These are phyloP conservation scores for Kradibia gibbosae DNA, from an alignment of 1,140 invertebrate species.

Conservation along the genomic window DNA sequence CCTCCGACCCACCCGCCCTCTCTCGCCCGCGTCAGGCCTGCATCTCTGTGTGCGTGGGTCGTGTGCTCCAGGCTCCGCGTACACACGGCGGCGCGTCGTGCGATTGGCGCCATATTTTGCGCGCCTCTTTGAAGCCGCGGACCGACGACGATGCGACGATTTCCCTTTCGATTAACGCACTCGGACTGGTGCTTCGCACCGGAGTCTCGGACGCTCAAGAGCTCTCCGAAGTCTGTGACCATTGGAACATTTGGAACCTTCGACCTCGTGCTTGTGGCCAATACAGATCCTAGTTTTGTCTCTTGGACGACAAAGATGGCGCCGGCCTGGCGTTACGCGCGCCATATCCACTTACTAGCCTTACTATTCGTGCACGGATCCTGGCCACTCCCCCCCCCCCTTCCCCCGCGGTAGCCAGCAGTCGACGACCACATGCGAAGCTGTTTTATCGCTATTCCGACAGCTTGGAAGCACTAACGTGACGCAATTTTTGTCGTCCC, in stretches of 20 bases:
- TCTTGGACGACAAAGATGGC: slow-evolving; percentile 63
- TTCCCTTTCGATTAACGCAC: not conserved
- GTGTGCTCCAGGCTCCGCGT: too few species aligned
- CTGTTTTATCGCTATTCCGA: too few species aligned
- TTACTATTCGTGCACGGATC: too few species aligned
- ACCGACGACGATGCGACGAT: not conserved
- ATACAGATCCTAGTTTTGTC: slow-evolving; percentile 22
- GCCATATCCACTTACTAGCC: slow-evolving; percentile 57
- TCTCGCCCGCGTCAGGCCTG: not conserved
- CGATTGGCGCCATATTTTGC: not conserved
- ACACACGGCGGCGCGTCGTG: not conserved
- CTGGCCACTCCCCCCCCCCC: too few species aligned
- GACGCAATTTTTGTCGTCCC: not conserved
- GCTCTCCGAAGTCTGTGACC: too few species aligned
- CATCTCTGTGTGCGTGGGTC: not conserved
- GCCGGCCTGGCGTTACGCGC: slow-evolving; percentile 65
- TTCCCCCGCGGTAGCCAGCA: not conserved
- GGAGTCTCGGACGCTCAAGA: slow-evolving; percentile 12
- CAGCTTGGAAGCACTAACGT: too few species aligned
- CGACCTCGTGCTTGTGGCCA: too few species aligned
- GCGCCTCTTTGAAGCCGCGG: not conserved
- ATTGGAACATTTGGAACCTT: too few species aligned
- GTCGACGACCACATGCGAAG: not conserved
- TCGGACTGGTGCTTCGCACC: not conserved
- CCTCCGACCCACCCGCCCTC: not conserved